Evolutionary conservation across 2,888 invertebrate genomes (phyloP).

Genomic region (Caenorhabditis sp.): DNA sequence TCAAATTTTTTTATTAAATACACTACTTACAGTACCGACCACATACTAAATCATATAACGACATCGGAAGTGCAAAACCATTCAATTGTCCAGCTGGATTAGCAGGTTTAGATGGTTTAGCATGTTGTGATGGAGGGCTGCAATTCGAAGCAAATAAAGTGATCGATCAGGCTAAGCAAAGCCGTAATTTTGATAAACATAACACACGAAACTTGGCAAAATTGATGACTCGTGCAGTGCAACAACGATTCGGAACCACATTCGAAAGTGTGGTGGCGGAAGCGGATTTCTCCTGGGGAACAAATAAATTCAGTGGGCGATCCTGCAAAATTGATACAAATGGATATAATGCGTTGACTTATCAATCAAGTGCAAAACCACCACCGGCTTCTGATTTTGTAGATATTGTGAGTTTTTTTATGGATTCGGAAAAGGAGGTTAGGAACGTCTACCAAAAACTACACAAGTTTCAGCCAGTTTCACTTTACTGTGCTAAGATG

Average conservation of each 20-base stretch:
- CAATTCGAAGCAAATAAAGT: slow-evolving; percentile 39
- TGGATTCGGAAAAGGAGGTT: too few relatives aligned
- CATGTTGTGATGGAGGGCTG: slow-evolving; percentile 46
- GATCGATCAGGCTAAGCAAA: slow-evolving; percentile 38
- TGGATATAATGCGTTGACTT: slow-evolving; percentile 33
- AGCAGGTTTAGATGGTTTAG: slow-evolving; percentile 17
- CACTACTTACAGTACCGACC: slow-evolving; percentile 39
- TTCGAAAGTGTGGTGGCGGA: slow-evolving; percentile 38
- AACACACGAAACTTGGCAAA: slow-evolving; percentile 35
- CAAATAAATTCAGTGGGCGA: slow-evolving; percentile 35
- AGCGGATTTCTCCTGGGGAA: slow-evolving; percentile 38
- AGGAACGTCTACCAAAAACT: too few relatives aligned
- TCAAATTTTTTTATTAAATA: too few relatives aligned
- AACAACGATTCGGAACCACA: slow-evolving; percentile 39
- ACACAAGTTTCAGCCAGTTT: too few relatives aligned
- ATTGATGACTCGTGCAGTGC: slow-evolving; percentile 30
- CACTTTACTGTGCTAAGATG: too few relatives aligned
- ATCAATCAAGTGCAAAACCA: slow-evolving; percentile 42
- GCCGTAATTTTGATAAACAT: slow-evolving; percentile 39
- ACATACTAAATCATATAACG: slow-evolving; percentile 22
- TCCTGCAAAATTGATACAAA: slow-evolving; percentile 38
- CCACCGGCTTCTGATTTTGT: slow-evolving; percentile 38
- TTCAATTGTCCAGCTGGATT: slow-evolving; percentile 40
- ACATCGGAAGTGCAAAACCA: slow-evolving; percentile 44
- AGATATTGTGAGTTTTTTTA: slow-evolving; percentile 32